phyloP scores from a whole-genome alignment of 2,888 invertebrate genomes.

The Drosophila anomelani region DNA sequence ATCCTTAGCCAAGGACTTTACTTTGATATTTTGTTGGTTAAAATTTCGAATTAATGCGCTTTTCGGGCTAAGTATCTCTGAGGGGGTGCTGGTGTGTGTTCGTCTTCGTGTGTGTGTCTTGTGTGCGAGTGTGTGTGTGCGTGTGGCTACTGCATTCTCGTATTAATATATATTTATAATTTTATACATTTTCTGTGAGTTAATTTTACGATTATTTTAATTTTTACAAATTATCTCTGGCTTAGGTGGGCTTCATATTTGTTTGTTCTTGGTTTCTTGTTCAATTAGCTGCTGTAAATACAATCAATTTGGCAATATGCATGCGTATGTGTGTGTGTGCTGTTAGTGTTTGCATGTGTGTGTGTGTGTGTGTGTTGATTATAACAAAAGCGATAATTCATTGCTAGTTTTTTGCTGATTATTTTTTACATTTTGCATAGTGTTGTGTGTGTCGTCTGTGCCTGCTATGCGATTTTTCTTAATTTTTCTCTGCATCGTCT shows the following conservation, averaged over 20 bases:
- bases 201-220: conserved; percentile 71
- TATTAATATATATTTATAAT: conserved; percentile 47
- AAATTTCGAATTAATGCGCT: conserved; percentile 41
- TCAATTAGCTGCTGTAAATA: conserved; percentile 57
- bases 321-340: conserved; percentile 33
- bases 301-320: conserved; percentile 67
- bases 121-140: conserved; percentile 19
- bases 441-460: conserved; percentile 49
- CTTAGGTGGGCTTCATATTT: conserved; percentile 79
- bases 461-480: conserved; percentile 31
- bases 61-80: conserved; percentile 35
- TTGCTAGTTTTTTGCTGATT: conserved; percentile 47
- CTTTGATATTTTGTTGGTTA: conserved; percentile 41
- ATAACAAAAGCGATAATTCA: conserved; percentile 63
- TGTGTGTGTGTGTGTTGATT: conserved; percentile 38
- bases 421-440: conserved; percentile 71
- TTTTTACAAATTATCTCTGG: conserved; percentile 57
- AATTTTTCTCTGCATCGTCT: conserved; percentile 44
- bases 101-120: conserved; percentile 21
- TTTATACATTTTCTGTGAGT: conserved; percentile 58
- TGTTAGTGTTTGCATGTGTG: conserved; percentile 26
- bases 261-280: conserved; percentile 58
- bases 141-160: conserved; percentile 32
- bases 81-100: conserved; percentile 19
- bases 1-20: conserved; percentile 14